Conservation (phyloP, 1,140 invertebrate genomes). For the Saccostrea echinata region DNA sequence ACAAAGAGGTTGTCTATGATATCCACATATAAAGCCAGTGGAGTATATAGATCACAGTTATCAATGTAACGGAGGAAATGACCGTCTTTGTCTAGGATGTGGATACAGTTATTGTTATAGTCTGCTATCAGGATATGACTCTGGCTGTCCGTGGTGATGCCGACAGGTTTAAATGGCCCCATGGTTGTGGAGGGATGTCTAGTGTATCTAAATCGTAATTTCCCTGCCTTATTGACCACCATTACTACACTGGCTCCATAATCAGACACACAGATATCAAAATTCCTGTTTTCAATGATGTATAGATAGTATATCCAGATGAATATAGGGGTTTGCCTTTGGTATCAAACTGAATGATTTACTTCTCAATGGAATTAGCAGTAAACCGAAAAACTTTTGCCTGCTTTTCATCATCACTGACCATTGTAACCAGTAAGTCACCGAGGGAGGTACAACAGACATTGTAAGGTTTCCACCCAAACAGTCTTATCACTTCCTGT, state of each 20-base stretch:
- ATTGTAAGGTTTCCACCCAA: not conserved
- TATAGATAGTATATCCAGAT: not conserved
- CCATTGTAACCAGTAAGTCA: not conserved
- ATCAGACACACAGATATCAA: not conserved
- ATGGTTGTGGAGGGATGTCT: not conserved
- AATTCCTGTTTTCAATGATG: not conserved
- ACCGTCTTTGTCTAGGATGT: not conserved
- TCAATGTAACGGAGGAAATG: not conserved
- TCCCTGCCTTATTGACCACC: not conserved
- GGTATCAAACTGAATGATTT: not conserved
- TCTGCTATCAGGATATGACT: not conserved
- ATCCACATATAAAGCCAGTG: not conserved
- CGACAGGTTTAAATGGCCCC: not conserved
- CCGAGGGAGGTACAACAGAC: not conserved
- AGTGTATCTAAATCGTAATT: not conserved
- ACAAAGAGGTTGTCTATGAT: not conserved
- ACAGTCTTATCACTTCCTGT: not conserved
- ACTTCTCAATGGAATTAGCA: not conserved
- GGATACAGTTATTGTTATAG: not conserved
- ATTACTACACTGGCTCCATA: not conserved
- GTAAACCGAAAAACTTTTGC: not conserved
- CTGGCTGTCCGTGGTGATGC: not conserved
- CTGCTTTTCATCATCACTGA: not conserved
- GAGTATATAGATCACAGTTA: not conserved
- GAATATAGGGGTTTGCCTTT: not conserved